Percentiles rank a stretch among this genome's conserved stretches.
Conservation (phyloP, 2,113 vertebrate species). For the Anoplopoma fimbria region DNA sequence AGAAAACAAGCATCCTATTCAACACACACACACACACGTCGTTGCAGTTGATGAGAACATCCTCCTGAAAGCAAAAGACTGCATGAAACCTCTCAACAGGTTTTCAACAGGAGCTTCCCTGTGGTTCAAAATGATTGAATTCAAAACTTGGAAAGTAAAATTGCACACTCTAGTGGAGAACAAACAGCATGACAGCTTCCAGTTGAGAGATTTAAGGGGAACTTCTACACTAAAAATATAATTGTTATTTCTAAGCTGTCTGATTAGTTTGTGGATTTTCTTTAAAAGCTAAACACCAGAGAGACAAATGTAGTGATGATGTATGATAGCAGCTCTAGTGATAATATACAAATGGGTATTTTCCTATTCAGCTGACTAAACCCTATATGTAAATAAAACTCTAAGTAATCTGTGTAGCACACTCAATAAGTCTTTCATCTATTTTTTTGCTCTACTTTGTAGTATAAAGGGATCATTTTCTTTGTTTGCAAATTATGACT, state of each 20-base stretch:
- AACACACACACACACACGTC: not conserved
- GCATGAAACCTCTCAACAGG: not conserved
- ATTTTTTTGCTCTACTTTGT: not conserved
- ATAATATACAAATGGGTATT: not conserved
- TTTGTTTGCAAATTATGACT: not conserved
- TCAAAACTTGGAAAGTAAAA: slow-evolving; percentile 15
- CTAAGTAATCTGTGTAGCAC: not conserved
- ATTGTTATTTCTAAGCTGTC: not conserved
- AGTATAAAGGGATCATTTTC: not conserved
- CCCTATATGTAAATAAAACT: slow-evolving; percentile 4
- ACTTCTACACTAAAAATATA: not conserved
- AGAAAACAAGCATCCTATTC: not conserved
- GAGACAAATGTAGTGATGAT: not conserved
- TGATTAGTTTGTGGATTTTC: not conserved
- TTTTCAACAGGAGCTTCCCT: not conserved
- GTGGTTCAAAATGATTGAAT: not conserved
- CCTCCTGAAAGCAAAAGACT: not conserved
- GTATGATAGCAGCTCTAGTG: not conserved
- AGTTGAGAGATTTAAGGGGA: not conserved
- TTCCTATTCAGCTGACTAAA: not conserved
- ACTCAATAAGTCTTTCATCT: not conserved
- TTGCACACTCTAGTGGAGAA: slow-evolving; percentile 59
- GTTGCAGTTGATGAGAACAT: not conserved
- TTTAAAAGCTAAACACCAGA: not conserved
- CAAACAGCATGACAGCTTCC: slow-evolving; percentile 20